Percentiles rank a stretch among this genome's conserved stretches.
Conservation (phyloP, 1,140 invertebrate species). For the Caenorhabditis remanei region DNA sequence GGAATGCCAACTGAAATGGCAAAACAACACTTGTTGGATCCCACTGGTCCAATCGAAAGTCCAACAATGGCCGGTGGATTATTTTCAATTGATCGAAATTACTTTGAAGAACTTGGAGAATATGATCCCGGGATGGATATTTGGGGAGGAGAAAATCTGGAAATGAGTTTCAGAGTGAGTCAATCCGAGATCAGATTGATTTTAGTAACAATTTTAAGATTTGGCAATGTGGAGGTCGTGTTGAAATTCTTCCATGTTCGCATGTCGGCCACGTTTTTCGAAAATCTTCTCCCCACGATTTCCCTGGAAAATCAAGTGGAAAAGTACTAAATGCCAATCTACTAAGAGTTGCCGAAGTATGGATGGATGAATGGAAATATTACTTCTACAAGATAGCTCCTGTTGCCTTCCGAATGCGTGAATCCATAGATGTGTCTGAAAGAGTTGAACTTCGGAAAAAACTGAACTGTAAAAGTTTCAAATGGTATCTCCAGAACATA, state of each 20-base stretch:
- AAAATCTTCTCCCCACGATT: constrained; percentile 94
- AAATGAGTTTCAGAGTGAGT: constrained; percentile 80
- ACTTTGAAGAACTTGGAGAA: constrained; percentile 92
- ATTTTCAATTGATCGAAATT: constrained; percentile 89
- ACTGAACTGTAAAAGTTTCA: constrained; percentile 91
- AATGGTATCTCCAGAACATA: constrained; percentile 95
- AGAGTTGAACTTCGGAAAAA: constrained; percentile 84
- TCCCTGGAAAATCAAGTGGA: constrained; percentile 86
- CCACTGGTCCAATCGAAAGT: constrained; percentile 73
- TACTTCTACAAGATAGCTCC: constrained; percentile 98
- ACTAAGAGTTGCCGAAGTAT: constrained; percentile 78
- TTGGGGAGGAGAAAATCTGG: constrained; percentile 90
- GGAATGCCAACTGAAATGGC: constrained; percentile 79
- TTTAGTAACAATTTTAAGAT: constrained; percentile 80
- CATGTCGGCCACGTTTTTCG: constrained; percentile 89
- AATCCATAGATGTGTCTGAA: constrained; percentile 82
- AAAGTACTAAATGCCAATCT: constrained; percentile 55
- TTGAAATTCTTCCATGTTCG: constrained; percentile 94
- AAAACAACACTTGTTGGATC: constrained; percentile 68
- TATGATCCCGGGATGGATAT: constrained; percentile 98
- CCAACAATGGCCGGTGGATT: constrained; percentile 98
- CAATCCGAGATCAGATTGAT: background rate
- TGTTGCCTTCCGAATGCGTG: constrained; percentile 82
- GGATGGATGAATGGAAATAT: constrained; percentile 96
- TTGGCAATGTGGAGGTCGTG: constrained; percentile 94